Evolutionary conservation across 2,113 vertebrate species (phyloP).

Genomic region (Empidonax alnorum): DNA sequence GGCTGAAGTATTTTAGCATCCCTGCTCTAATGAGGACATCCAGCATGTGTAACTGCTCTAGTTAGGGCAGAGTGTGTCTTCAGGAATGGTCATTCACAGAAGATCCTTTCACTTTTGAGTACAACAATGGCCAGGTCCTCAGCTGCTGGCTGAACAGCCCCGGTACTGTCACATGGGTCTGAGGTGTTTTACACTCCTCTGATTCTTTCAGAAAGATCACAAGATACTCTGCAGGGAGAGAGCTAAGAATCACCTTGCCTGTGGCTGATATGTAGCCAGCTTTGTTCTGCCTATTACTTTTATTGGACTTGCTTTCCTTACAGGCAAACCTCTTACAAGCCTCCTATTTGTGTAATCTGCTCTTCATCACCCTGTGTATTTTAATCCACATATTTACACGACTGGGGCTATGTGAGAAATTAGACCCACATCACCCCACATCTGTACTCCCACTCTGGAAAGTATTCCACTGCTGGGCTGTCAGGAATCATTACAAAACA

Average conservation of each 20-base stretch:
- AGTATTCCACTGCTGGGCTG: conserved; percentile 32
- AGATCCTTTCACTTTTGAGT: not conserved
- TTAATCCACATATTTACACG: not conserved
- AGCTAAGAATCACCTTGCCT: not conserved
- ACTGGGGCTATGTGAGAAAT: not conserved
- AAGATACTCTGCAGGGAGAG: not conserved
- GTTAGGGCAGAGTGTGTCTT: not conserved
- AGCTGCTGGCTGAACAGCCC: not conserved
- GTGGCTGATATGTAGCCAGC: not conserved
- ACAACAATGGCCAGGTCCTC: not conserved
- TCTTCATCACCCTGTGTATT: conserved; percentile 41
- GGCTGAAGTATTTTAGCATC: not conserved
- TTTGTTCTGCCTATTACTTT: conserved; percentile 32
- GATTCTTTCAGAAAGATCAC: not conserved
- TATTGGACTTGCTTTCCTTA: conserved; percentile 21
- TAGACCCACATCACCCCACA: conserved; percentile 21
- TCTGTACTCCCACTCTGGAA: conserved; percentile 29
- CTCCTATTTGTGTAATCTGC: conserved; percentile 19
- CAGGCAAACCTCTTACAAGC: not conserved
- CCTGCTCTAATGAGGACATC: not conserved
- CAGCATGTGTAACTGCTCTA: not conserved
- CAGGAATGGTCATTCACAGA: not conserved
- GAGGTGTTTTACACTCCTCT: not conserved
- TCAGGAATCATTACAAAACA: conserved; percentile 55
- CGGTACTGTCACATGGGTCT: not conserved